phyloP scores from a whole-genome alignment of 2,888 invertebrate genomes.

The Augochlorella aurata region DNA sequence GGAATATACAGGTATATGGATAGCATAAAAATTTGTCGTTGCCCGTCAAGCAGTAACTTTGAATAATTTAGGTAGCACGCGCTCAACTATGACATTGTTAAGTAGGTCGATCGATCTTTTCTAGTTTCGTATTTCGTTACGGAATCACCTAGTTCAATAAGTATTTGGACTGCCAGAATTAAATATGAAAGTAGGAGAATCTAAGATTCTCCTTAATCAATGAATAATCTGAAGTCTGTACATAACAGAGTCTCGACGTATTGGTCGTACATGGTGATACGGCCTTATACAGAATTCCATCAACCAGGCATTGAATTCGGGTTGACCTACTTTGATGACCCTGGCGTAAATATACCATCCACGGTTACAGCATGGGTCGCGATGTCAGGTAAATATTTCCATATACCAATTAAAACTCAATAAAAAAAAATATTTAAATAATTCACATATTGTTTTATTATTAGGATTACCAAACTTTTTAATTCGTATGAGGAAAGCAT shows the following conservation, averaged over 20 bases:
- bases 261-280: constrained; percentile 94
- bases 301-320: constrained; percentile 91
- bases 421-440: neutral
- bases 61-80: neutral
- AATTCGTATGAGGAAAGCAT: constrained; percentile 87
- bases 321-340: constrained; percentile 94
- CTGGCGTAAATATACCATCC: constrained; percentile 90
- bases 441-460: constrained; percentile 59
- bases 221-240: constrained; percentile 56
- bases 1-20: constrained; percentile 85
- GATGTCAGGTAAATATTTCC: constrained; percentile 79
- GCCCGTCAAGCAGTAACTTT: constrained; percentile 2
- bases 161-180: constrained; percentile 38
- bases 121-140: constrained; percentile 58
- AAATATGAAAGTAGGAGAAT: constrained; percentile 39
- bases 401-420: neutral
- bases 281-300: constrained; percentile 85
- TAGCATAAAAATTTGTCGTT: neutral
- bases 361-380: constrained; percentile 89
- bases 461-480: constrained; percentile 90
- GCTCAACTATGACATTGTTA: constrained; percentile 20
- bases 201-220: constrained; percentile 25
- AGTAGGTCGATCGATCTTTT: constrained; percentile 44
- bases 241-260: constrained; percentile 86
- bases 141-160: constrained; percentile 47